Percentiles rank a stretch among this genome's conserved stretches.
Evolutionary conservation across 2,797 vertebrate genomes (phyloP).

Genomic region (Cebuella pygmaea): DNA sequence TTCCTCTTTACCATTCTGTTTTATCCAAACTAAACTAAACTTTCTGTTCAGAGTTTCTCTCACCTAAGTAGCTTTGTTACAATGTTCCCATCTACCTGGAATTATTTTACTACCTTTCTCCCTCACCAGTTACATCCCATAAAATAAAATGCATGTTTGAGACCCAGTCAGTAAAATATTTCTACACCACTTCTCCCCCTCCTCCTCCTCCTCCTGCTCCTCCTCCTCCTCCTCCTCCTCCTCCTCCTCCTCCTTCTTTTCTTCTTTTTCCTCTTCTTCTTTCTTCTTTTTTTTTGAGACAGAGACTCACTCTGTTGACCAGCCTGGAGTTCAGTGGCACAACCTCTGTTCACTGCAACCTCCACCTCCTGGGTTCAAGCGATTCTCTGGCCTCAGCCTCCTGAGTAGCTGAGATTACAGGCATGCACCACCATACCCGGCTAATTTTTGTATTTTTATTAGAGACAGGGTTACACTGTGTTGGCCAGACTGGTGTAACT

Average conservation of each 20-base stretch:
- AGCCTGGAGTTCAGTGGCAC: not conserved
- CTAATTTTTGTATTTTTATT: not conserved
- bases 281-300: no score
- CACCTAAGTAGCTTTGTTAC: not conserved
- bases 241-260: accelerated
- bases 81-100: not conserved
- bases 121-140: not conserved
- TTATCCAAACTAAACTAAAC: not conserved
- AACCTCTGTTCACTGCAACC: not conserved
- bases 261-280: no score
- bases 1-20: not conserved
- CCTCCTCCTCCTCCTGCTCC: no score
- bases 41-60: not conserved
- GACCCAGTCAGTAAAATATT: not conserved
- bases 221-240: no score
- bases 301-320: no score
- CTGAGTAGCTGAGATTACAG: not conserved
- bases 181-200: not conserved
- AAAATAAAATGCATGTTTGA: not conserved
- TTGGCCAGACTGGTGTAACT: not conserved
- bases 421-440: not conserved
- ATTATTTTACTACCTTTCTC: not conserved
- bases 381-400: not conserved
- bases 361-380: not conserved
- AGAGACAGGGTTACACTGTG: not conserved